Evolutionary conservation across 2,113 vertebrate genomes (phyloP).

Genomic region (Cololabis saira): DNA sequence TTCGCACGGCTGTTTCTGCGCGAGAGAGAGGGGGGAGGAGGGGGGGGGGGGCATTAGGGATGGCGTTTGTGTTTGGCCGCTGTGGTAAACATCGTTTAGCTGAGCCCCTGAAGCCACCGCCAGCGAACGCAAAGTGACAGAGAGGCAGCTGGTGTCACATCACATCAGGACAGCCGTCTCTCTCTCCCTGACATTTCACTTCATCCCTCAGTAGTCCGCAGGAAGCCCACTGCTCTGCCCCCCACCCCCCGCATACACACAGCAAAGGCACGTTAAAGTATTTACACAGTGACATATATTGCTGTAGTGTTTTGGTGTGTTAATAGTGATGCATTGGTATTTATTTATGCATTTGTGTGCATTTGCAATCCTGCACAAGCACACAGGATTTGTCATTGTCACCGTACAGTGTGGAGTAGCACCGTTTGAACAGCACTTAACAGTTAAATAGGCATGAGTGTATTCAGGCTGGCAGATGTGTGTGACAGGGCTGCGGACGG

Average conservation of each 20-base stretch:
- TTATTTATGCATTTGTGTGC: slow-evolving; percentile 28
- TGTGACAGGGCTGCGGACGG: slow-evolving; percentile 45
- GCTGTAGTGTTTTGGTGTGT: slow-evolving; percentile 17
- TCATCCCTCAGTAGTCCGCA: slow-evolving; percentile 52
- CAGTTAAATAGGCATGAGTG: slow-evolving; percentile 67
- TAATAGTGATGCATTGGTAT: slow-evolving; percentile 22
- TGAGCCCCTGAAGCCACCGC: slow-evolving; percentile 63
- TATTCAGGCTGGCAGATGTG: slow-evolving; percentile 57
- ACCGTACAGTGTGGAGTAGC: slow-evolving; percentile 56
- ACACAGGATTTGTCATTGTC: slow-evolving; percentile 37
- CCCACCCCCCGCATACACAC: neutral
- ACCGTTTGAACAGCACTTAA: slow-evolving; percentile 58
- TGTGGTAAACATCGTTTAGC: slow-evolving; percentile 74
- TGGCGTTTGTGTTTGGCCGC: slow-evolving; percentile 51
- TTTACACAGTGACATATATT: slow-evolving; percentile 8
- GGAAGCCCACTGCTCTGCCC: slow-evolving; percentile 33
- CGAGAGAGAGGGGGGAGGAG: neutral
- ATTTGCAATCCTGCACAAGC: slow-evolving; percentile 33
- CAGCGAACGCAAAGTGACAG: slow-evolving; percentile 77
- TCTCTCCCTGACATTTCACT: slow-evolving; percentile 65
- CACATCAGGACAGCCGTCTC: slow-evolving; percentile 68
- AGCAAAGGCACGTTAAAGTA: no score
- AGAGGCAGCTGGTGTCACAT: slow-evolving; percentile 76
- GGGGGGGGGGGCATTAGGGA: slow-evolving; percentile 34
- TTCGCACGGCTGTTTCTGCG: slow-evolving; percentile 3